These are phyloP conservation scores for Murina feae DNA, from an alignment of 2,113 vertebrate genomes.

Conservation along the genomic window DNA sequence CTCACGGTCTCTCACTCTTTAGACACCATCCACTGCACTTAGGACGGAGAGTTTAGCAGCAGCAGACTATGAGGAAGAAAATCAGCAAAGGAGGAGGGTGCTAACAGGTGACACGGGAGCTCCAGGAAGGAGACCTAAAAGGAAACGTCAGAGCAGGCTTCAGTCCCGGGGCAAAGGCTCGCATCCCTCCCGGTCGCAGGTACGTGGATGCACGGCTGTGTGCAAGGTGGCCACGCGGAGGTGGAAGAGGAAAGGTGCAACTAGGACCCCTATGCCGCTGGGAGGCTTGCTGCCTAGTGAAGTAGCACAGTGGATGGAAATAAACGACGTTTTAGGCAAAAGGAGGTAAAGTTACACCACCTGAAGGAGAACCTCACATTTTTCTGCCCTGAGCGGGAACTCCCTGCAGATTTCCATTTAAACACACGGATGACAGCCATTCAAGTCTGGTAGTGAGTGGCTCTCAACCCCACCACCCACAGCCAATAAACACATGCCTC, in stretches of 20 bases:
- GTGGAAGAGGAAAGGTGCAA: fast-evolving
- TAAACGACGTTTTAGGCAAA: neutral
- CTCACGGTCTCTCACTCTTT: neutral
- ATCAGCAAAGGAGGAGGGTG: neutral
- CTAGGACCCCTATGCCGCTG: fast-evolving
- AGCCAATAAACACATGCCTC: neutral
- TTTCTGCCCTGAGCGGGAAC: neutral
- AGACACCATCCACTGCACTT: neutral
- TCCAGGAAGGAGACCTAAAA: neutral
- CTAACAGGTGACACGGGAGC: neutral
- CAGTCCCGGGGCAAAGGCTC: neutral
- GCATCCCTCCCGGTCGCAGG: fast-evolving
- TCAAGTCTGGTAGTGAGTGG: fast-evolving
- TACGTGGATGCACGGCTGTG: fast-evolving
- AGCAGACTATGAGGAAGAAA: neutral
- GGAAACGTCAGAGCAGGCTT: neutral
- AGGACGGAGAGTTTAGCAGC: neutral
- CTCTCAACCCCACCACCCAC: no score
- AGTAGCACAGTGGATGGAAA: neutral
- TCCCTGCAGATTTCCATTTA: neutral
- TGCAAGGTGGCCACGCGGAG: neutral
- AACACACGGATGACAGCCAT: neutral
- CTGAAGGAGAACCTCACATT: neutral
- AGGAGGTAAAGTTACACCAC: neutral
- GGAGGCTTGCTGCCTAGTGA: neutral